Percentiles rank a stretch among this genome's conserved stretches.
Conservation (phyloP, 2,797 vertebrate genomes). For the Ceryle rudis region DNA sequence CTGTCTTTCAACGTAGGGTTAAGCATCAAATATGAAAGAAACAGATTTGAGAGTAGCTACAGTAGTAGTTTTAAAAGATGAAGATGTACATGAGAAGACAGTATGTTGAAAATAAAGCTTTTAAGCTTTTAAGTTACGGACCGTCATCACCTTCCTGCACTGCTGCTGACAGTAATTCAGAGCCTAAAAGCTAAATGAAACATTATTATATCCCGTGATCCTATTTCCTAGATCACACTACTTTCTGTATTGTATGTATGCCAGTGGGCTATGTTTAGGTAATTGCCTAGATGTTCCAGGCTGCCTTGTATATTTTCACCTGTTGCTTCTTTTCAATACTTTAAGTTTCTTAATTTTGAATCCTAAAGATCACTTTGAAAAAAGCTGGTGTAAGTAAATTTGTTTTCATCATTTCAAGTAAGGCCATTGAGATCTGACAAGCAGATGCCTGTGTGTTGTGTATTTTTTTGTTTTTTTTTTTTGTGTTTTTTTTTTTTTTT, state of each 20-base stretch:
- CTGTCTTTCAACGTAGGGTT: not conserved
- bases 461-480: too few relatives aligned
- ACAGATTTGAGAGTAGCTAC: not conserved
- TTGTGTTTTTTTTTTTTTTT: not conserved
- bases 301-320: not conserved
- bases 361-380: not conserved
- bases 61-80: not conserved
- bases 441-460: not conserved
- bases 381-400: not conserved
- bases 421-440: not conserved
- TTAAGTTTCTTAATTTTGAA: not conserved
- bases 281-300: not conserved
- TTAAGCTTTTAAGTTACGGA: not conserved
- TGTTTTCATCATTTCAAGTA: not conserved
- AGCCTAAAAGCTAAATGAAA: not conserved
- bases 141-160: not conserved
- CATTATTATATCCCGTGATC: not conserved
- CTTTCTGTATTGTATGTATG: not conserved
- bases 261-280: not conserved
- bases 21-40: not conserved
- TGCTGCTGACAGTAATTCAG: not conserved
- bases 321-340: not conserved
- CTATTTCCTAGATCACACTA: not conserved
- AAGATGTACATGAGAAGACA: not conserved
- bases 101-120: not conserved